phyloP scores from a whole-genome alignment of 2,888 invertebrate species.

The Drosophila macrothrix region DNA sequence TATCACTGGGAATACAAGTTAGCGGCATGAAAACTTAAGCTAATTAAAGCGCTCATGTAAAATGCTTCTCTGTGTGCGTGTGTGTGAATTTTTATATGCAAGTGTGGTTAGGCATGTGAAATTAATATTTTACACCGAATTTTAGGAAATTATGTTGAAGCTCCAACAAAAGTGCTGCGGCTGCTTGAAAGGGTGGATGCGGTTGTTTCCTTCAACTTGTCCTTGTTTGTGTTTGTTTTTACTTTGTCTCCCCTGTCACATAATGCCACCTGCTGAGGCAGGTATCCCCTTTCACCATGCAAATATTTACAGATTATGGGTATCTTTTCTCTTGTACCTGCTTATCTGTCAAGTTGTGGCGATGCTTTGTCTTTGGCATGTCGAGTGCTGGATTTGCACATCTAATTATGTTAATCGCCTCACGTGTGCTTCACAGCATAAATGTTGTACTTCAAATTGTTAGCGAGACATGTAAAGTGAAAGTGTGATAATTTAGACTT shows the following conservation, averaged over 20 bases:
- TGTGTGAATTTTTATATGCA: not conserved
- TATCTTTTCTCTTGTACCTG: constrained; percentile 15
- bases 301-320: constrained; percentile 63
- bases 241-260: constrained; percentile 22
- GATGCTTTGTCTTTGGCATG: constrained; percentile 30
- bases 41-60: constrained; percentile 63
- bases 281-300: constrained; percentile 19
- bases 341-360: constrained; percentile 34
- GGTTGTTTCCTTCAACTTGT: constrained; percentile 14
- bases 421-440: constrained; percentile 36
- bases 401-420: constrained; percentile 55
- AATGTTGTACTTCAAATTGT: constrained; percentile 26
- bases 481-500: constrained; percentile 28
- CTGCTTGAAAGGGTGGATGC: constrained; percentile 13
- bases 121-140: constrained; percentile 55
- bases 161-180: constrained; percentile 30
- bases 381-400: constrained; percentile 41
- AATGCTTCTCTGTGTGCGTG: constrained; percentile 18
- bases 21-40: constrained; percentile 60
- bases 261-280: constrained; percentile 14
- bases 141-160: constrained; percentile 54
- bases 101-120: constrained; percentile 17
- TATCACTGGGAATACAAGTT: constrained; percentile 43
- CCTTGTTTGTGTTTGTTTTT: constrained; percentile 32
- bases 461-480: constrained; percentile 7